Base-by-base conservation (phyloP, 2,888 invertebrate species). In the Caenorhabditis sp. region DNA sequence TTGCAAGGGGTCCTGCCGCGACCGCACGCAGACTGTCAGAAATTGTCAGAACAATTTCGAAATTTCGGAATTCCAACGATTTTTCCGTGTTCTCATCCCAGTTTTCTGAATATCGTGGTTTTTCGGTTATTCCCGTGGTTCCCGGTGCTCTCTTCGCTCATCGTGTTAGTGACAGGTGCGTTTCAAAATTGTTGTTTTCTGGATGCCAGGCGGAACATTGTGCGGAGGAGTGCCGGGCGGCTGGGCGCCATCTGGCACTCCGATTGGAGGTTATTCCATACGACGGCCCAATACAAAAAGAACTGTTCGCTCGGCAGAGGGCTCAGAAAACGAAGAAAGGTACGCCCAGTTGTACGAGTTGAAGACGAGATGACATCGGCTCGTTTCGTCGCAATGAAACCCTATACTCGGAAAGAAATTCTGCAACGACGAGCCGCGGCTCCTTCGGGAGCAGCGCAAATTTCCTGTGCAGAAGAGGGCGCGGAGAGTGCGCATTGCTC, bases 171-270 rank as follows among this genome's bases (percentile, higher is more conserved):
- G 32, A 35, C 52, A 53, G 43, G 63, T 63, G 43, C 32, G 53
- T 62, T 41, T 8, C 15, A 41, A 20, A 41, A 41, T 43, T 62
- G 43, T 35, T 53, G 32, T 53, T 53, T 43, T 53, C 53, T 35
- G 52, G n/a, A 11, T 52, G 32, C 41, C 53, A 24, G 52, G 39
- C 39, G 11, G 45, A 48, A 50, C 48, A 30, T 37, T 46, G 22
- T 66, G 48, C 66, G 58, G 35, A 50, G 41, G 39, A 39, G 39
- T n/a, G n/a, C n/a, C n/a, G n/a, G 58, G 48, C 30, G 41, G 17
- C 41, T 26, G 22, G 39, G 56, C 56, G 56, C 58, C 48, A 58
- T 56, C 56, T 58, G 58, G 58, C 56, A 37, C 39, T 35, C 30
- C n/a, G 22, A 0, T 17, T 9, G 39, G 41, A 66, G 56, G 56